phyloP scores from a whole-genome alignment of 2,888 invertebrate species.

The Scaptomyza parva region DNA sequence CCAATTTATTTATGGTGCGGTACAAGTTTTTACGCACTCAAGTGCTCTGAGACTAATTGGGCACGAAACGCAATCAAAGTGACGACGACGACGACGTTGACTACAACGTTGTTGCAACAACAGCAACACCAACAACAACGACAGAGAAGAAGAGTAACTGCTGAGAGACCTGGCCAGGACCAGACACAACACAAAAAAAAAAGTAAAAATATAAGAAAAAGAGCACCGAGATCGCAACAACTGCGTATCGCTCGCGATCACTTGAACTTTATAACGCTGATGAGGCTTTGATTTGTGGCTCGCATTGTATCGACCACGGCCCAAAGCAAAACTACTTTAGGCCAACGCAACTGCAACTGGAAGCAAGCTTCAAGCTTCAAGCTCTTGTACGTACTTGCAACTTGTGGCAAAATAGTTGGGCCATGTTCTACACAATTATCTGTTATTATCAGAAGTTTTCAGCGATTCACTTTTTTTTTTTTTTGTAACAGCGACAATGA shows the following conservation, averaged over 20 bases:
- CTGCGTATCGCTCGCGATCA: conserved; percentile 68
- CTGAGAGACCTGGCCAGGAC: conserved; percentile 22
- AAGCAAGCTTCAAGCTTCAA: neutral
- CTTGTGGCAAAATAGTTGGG: conserved; percentile 71
- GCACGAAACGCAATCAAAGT: conserved; percentile 83
- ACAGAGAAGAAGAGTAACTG: conserved; percentile 39
- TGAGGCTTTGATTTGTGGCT: conserved; percentile 76
- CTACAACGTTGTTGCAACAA: conserved; percentile 5
- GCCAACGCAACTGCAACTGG: conserved; percentile 15
- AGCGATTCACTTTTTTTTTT: conserved; percentile 34
- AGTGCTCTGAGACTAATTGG: conserved; percentile 85
- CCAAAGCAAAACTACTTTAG: conserved; percentile 26
- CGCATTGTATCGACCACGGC: conserved; percentile 23
- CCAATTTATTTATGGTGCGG: conserved; percentile 84
- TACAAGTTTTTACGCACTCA: conserved; percentile 84
- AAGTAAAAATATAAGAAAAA: conserved; percentile 7
- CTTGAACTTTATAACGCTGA: conserved; percentile 78
- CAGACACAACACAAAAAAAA: neutral
- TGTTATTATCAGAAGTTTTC: conserved; percentile 78
- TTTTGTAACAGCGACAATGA: conserved; percentile 60
- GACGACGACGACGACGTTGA: conserved; percentile 70
- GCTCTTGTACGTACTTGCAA: conserved; percentile 15
- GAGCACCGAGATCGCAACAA: conserved; percentile 16
- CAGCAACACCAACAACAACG: conserved; percentile 28
- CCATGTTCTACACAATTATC: conserved; percentile 84